phyloP scores from a whole-genome alignment of 2,888 invertebrate species.

The Hololepta plana region DNA sequence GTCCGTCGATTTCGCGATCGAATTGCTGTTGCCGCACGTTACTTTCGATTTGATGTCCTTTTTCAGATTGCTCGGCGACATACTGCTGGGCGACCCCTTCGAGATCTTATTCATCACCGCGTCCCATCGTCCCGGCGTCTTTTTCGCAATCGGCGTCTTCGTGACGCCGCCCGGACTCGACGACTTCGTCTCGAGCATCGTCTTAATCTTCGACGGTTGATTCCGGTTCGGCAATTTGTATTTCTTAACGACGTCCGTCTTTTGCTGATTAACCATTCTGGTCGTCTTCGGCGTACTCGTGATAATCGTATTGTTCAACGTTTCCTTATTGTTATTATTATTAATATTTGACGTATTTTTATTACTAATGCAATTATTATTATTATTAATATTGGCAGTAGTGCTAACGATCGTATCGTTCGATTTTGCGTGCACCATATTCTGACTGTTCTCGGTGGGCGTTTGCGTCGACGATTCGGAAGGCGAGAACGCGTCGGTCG shows the following conservation, averaged over 20 bases:
- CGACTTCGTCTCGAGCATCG: constrained; percentile 42
- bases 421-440: no score
- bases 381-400: no score
- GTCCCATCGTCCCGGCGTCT: constrained; percentile 56
- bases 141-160: constrained; percentile 31
- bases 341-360: no score
- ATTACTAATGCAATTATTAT: no score
- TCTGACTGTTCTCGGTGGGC: constrained; percentile 34
- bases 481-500: constrained; percentile 28
- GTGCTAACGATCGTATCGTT: no score
- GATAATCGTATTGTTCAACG: no score
- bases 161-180: constrained; percentile 27
- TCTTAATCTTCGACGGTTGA: constrained; percentile 58
- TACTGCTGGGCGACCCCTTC: constrained; percentile 43
- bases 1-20: constrained; percentile 10
- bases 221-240: constrained; percentile 64
- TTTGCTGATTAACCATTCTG: no score
- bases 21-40: constrained; percentile 16
- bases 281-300: no score
- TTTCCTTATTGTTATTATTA: no score
- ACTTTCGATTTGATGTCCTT: constrained; percentile 80
- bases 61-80: constrained; percentile 45
- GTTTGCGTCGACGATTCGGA: constrained; percentile 39
- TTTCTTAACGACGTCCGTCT: constrained; percentile 42
- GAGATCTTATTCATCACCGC: constrained; percentile 70